Conservation (phyloP, 64 coral and sea anemone species). For the Pocillopora verrucosa region DNA sequence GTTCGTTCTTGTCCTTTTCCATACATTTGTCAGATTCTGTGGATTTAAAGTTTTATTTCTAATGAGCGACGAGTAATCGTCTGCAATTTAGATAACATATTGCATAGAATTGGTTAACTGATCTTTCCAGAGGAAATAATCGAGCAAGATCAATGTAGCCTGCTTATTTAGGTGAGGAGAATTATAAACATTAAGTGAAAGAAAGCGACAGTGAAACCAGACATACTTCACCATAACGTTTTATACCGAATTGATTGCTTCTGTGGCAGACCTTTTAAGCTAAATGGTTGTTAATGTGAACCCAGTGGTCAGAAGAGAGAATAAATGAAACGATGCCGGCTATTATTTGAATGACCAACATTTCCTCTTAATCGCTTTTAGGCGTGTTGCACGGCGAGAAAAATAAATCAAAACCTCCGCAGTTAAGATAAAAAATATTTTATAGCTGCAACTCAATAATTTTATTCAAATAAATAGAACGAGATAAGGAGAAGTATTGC, state of each 20-base stretch:
- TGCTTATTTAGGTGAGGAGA: background rate
- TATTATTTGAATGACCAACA: background rate
- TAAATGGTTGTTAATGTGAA: slow-evolving; percentile 61
- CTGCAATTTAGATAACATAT: slow-evolving; percentile 29
- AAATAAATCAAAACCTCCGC: background rate
- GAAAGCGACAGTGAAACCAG: background rate
- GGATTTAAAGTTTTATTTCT: slow-evolving; percentile 26
- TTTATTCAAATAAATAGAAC: background rate
- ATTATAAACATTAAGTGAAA: slow-evolving; percentile 23
- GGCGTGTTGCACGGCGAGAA: slow-evolving; percentile 9
- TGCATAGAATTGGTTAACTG: slow-evolving; percentile 24
- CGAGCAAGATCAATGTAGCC: background rate
- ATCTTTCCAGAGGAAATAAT: slow-evolving; percentile 14
- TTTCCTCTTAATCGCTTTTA: slow-evolving; percentile 25
- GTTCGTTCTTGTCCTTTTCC: slow-evolving; percentile 45
- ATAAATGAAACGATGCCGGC: background rate
- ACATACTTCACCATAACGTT: background rate
- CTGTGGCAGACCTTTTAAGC: slow-evolving; percentile 43
- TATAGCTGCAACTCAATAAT: background rate
- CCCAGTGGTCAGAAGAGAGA: slow-evolving; percentile 13
- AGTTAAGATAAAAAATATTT: background rate
- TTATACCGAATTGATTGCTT: slow-evolving; percentile 68
- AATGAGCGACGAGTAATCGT: slow-evolving; percentile 6
- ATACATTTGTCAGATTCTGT: slow-evolving; percentile 27
- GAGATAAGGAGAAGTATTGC: background rate